These are phyloP conservation scores for Eueremaeus valkanovi DNA, from an alignment of 2,888 invertebrate species.

Conservation along the genomic window DNA sequence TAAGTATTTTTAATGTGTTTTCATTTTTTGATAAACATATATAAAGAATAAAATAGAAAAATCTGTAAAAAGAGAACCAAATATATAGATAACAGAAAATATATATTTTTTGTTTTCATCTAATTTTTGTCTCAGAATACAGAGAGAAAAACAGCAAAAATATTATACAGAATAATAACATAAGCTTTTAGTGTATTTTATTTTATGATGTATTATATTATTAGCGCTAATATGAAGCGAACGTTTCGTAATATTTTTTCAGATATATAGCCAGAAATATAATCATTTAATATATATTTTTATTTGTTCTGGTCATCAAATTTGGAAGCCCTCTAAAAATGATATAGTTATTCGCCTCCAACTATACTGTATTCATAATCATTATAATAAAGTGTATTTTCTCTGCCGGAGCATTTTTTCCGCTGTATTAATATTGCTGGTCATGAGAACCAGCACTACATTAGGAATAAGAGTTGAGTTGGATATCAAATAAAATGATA, in stretches of 20 bases:
- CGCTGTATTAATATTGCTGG: too few relatives aligned
- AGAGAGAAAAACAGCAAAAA: background rate
- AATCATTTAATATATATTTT: slow-evolving; percentile 1
- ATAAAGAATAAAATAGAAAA: background rate
- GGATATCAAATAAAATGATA: background rate
- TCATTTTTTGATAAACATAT: background rate
- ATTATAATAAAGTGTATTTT: too few relatives aligned
- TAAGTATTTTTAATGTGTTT: slow-evolving; percentile 4
- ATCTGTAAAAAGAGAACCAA: too few relatives aligned
- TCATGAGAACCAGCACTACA: background rate
- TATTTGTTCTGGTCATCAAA: background rate
- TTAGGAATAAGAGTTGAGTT: background rate
- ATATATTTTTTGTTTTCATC: background rate
- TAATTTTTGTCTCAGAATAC: background rate
- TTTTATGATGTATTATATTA: background rate
- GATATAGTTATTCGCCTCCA: background rate
- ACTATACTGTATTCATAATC: background rate
- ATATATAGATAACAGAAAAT: background rate
- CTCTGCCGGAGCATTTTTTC: too few relatives aligned
- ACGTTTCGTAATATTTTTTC: background rate
- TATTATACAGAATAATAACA: too few relatives aligned
- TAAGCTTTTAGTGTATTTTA: background rate
- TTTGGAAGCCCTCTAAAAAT: background rate
- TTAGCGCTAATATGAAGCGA: background rate
- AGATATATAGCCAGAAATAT: background rate